Evolutionary conservation across 2,888 invertebrate species (phyloP).

Genomic region (Chironomus riparius): DNA sequence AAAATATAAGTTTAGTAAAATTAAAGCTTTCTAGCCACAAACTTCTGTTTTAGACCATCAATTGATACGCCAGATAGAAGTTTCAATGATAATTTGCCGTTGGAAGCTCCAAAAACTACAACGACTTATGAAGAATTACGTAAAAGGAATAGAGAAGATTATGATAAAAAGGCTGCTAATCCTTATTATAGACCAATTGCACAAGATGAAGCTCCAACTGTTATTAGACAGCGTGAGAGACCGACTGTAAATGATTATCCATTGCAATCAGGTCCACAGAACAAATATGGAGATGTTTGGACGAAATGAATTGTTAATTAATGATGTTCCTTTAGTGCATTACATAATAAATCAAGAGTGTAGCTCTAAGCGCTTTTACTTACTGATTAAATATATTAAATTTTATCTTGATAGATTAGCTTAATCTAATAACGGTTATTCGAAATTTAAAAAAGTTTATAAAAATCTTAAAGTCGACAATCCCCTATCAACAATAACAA

Average conservation of each 20-base stretch:
- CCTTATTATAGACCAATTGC: slow-evolving; percentile 33
- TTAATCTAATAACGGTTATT: no score
- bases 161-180: slow-evolving; percentile 36
- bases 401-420: no score
- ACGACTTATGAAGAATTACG: slow-evolving; percentile 66
- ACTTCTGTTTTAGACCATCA: slow-evolving; percentile 39
- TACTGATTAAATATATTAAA: no score
- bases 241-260: neutral
- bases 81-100: slow-evolving; percentile 44
- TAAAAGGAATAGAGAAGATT: slow-evolving; percentile 58
- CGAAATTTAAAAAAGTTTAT: no score
- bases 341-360: no score
- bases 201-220: slow-evolving; percentile 32
- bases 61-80: slow-evolving; percentile 44
- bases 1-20: neutral
- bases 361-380: no score
- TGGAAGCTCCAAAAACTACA: slow-evolving; percentile 41
- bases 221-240: slow-evolving; percentile 16
- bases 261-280: slow-evolving; percentile 31
- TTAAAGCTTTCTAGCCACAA: neutral
- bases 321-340: no score
- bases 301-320: neutral
- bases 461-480: no score
- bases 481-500: no score
- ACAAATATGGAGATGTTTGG: slow-evolving; percentile 42